Evolutionary conservation across 1,140 invertebrate genomes (phyloP).

Genomic region (Drosophila sp.): DNA sequence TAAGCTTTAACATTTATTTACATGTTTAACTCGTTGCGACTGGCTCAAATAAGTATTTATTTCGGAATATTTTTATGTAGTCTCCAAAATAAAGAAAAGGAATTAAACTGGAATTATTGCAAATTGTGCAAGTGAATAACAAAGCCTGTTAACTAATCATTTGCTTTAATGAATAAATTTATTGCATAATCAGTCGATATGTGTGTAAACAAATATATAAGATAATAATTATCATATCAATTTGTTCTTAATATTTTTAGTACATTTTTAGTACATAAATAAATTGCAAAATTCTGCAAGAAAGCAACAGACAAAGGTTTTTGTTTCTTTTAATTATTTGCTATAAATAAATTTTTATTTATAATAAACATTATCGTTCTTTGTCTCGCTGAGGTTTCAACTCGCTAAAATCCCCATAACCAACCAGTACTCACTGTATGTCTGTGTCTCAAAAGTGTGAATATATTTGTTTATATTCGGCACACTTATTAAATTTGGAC

Average conservation of each 20-base stretch:
- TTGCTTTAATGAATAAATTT: conserved; percentile 25
- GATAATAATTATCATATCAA: conserved; percentile 31
- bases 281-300: not conserved
- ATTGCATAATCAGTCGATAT: conserved; percentile 37
- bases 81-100: not conserved
- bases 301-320: not conserved
- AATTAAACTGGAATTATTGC: conserved; percentile 36
- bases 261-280: not conserved
- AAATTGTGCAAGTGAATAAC: conserved; percentile 14
- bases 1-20: conserved; percentile 32
- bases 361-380: conserved; percentile 18
- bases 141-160: conserved; percentile 21
- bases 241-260: not conserved
- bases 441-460: not conserved
- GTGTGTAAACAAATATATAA: conserved; percentile 10
- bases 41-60: not conserved
- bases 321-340: conserved; percentile 8
- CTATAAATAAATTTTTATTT: conserved; percentile 30
- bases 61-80: conserved; percentile 14
- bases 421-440: conserved; percentile 1
- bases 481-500: conserved; percentile 47
- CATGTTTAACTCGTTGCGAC: conserved; percentile 39
- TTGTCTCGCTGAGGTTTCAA: not conserved
- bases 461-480: conserved; percentile 28
- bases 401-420: conserved; percentile 4